Evolutionary conservation across 2,113 vertebrate genomes (phyloP), one percentile per base, ranked within the genome.

Genomic region (Colossoma macropomum): DNA sequence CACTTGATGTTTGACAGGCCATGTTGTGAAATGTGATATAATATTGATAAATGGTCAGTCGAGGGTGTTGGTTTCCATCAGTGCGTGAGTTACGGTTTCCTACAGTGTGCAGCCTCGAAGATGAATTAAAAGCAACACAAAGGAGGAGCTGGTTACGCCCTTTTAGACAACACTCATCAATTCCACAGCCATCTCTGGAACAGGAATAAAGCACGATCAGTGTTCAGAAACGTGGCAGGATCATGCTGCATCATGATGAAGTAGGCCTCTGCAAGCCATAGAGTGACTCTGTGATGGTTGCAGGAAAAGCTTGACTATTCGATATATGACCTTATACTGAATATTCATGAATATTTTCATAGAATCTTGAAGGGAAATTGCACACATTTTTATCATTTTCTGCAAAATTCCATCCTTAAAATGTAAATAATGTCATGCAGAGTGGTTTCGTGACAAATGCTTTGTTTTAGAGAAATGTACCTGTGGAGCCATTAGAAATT

Each of bases 91-190:
- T 80, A 76, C 56, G 72, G 75, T 80, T 83, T 86, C 72, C 72
- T 28, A 65, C 66, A 59, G 32, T 54, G 81, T 77, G 38, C 27
- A 34, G 70, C 54, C 56, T 48, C 13, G 28, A 77, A 77, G 81
- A 80, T 77, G 23, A 68, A 82, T 78, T 30, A 68, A 48, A 65
- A 81, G 23, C 66, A 41, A 68, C 50, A 79, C 3, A 59, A 73
- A 83, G 71, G 70, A 34, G 72, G 77, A 80, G 81, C 38, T 1
- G 48, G 85, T 76, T 83, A 76, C 85, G 28, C 77, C 85, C 81
- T 56, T 80, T 32, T 23, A 54, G 45, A 80, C 27, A 62, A 48
- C 54, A 65, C 52, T 80, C 72, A 56, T 71, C 71, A n/a, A 73
- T 65, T 75, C 63, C 63, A 63, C 60, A 65, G 76, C 60, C 17